phyloP scores from a whole-genome alignment of 1,140 invertebrate genomes.

The Gryon sp. region DNA sequence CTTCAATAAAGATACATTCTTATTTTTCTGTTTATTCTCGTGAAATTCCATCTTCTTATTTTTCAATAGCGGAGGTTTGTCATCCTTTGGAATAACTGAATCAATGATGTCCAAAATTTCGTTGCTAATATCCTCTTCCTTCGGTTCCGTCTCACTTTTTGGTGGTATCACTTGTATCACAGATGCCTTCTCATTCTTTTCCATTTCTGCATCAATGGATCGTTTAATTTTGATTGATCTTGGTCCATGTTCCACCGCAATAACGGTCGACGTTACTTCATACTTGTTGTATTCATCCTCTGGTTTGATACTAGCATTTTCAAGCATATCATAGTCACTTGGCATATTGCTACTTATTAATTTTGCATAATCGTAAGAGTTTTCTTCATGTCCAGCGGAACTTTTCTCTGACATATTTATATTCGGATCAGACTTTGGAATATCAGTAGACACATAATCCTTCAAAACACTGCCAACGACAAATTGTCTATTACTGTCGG shows the following conservation, averaged over 20 bases:
- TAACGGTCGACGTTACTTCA: constrained; percentile 70
- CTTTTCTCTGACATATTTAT: constrained; percentile 33
- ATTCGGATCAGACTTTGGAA: neutral
- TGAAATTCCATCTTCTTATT: constrained; percentile 42
- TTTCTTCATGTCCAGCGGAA: constrained; percentile 2
- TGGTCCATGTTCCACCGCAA: constrained; percentile 80
- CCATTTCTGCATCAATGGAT: constrained; percentile 12
- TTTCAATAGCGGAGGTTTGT: neutral
- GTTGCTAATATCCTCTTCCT: constrained; percentile 73
- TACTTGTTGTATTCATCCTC: constrained; percentile 71
- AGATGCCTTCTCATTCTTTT: constrained; percentile 40
- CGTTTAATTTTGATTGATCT: constrained; percentile 72
- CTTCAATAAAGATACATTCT: too few relatives aligned
- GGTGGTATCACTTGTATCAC: constrained; percentile 74
- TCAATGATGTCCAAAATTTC: constrained; percentile 77
- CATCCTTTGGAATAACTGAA: constrained; percentile 67
- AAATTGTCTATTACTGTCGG: constrained; percentile 71
- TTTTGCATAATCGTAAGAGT: constrained; percentile 62
- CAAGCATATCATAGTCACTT: constrained; percentile 4
- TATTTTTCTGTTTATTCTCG: constrained; percentile 59
- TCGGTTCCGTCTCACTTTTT: constrained; percentile 62
- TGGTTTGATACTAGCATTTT: constrained; percentile 40
- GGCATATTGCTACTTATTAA: constrained; percentile 19
- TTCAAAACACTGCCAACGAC: constrained; percentile 76
- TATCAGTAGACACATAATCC: constrained; percentile 65